Evolutionary conservation across 2,113 vertebrate genomes (phyloP), one percentile per base, ranked within the genome.

Genomic region (Thryonomys swinderianus): DNA sequence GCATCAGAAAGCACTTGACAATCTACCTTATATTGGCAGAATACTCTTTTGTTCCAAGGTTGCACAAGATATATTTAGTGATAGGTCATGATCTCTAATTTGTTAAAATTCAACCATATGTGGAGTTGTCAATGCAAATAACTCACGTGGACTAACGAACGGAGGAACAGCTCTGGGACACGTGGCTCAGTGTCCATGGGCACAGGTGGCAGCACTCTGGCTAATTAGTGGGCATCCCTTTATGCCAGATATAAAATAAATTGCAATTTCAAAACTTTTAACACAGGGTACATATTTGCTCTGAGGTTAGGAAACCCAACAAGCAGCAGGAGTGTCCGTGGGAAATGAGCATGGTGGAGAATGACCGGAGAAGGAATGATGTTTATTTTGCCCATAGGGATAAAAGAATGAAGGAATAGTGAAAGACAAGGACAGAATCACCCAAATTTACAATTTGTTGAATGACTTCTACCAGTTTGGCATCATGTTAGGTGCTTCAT

Each of bases 241-340:
- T 83, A 71, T 8, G 81, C 40, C n/a, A 83, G 71, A 84, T 91
- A 85, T 71, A 88, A 91, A 94, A 88, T 86, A 7, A 69, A 94
- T 57, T 25, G 11, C 34, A 91, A 84, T 89, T 95, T 78, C 42
- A 88, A 79, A 91, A 61, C 9, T 88, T 91, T 90, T 71, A 18
- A 93, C 12, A 74, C 59, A 18, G 66, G 14, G 5, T 55, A 76
- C 89, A 85, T 51, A 64, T 59, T 6, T 2, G 1, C 37, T 74
- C 89, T 67, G 30, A 53, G 45, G 48, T 17, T 64, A 73, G 53
- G 34, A 85, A 93, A 67, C 73, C 61, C 2, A 74, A 21, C 18
- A 42, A 96, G 37, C 53, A 78, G 11, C 5, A 34, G 2, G 12
- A 83, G 40, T 73, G 82, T 53, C 62, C 57, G 55, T 37, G 18